These are phyloP conservation scores for Lepeophtheirus nordmannii DNA, from an alignment of 2,888 invertebrate species.

Conservation along the genomic window DNA sequence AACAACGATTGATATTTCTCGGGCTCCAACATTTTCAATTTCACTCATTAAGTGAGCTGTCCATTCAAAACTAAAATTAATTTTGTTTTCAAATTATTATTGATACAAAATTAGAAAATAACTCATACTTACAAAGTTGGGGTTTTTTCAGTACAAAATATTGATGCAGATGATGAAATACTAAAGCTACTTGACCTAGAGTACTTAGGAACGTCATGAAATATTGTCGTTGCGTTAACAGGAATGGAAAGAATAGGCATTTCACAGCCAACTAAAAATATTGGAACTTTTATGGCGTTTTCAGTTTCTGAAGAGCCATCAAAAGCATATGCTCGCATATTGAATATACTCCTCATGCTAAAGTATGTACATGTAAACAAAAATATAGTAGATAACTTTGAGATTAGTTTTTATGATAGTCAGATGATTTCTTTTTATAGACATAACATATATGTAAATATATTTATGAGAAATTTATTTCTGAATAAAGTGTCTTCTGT, in stretches of 20 bases:
- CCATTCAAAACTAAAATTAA: conserved; percentile 3
- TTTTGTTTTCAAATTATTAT: not conserved
- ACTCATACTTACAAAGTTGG: not conserved
- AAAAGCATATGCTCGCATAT: conserved; percentile 11
- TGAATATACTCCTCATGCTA: not conserved
- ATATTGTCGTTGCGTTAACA: conserved; percentile 8
- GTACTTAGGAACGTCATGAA: conserved; percentile 7
- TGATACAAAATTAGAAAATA: not conserved
- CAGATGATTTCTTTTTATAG: too few species aligned
- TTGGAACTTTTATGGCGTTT: not conserved
- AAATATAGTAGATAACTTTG: too few species aligned
- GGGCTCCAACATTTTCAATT: not conserved
- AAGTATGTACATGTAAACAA: not conserved
- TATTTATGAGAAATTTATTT: too few species aligned
- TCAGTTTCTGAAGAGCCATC: conserved; percentile 19
- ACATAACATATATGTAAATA: too few species aligned
- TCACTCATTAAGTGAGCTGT: conserved; percentile 14
- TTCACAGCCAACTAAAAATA: conserved; percentile 14
- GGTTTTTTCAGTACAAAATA: conserved; percentile 13
- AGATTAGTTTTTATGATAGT: too few species aligned
- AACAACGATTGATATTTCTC: not conserved
- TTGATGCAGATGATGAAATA: not conserved
- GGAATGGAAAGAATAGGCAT: conserved; percentile 16
- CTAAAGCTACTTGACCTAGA: conserved; percentile 14
- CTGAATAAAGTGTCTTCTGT: too few species aligned